phyloP scores from a whole-genome alignment of 2,797 vertebrate species.

The Gambusia yucatana region DNA sequence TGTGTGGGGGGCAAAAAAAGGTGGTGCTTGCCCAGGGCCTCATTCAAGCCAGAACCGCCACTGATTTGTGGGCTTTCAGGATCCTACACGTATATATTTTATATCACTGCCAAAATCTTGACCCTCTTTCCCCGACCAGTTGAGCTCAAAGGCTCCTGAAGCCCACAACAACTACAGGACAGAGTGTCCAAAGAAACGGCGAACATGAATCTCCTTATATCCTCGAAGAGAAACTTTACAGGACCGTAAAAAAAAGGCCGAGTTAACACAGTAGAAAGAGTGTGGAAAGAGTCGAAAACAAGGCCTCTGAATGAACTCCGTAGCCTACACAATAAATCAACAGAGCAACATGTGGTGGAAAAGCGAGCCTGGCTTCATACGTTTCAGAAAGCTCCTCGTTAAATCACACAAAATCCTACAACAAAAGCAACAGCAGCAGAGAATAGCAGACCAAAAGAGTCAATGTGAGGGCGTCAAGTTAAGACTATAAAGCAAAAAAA shows the following conservation, averaged over 20 bases:
- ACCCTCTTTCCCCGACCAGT: not conserved
- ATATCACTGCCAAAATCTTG: not conserved
- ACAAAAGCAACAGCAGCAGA: not conserved
- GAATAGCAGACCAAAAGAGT: not conserved
- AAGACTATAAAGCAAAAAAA: not conserved
- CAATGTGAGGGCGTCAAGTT: not conserved
- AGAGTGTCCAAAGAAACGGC: slow-evolving; percentile 19
- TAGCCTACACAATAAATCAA: slow-evolving; percentile 43
- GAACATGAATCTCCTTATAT: not conserved
- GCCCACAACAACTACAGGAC: slow-evolving; percentile 29
- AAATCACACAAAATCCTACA: slow-evolving; percentile 14
- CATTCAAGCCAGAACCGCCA: not conserved
- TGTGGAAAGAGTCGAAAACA: slow-evolving; percentile 60
- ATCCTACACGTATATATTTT: not conserved
- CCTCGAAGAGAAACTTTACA: slow-evolving; percentile 64
- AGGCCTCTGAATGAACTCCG: slow-evolving; percentile 48
- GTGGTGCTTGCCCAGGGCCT: not conserved
- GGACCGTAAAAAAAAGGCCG: slow-evolving; percentile 54
- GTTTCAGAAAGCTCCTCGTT: slow-evolving; percentile 5
- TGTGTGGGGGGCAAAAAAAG: not conserved
- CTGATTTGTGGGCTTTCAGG: not conserved
- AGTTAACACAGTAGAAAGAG: slow-evolving; percentile 62
- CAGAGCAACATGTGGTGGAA: slow-evolving; percentile 8
- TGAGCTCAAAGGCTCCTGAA: not conserved
- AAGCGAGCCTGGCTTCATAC: slow-evolving; percentile 10